A percentile compares a stretch with the other conserved stretches of the same genome.
These are phyloP conservation scores for Sebastes minor DNA, from an alignment of 2,797 vertebrate species.

Conservation along the genomic window DNA sequence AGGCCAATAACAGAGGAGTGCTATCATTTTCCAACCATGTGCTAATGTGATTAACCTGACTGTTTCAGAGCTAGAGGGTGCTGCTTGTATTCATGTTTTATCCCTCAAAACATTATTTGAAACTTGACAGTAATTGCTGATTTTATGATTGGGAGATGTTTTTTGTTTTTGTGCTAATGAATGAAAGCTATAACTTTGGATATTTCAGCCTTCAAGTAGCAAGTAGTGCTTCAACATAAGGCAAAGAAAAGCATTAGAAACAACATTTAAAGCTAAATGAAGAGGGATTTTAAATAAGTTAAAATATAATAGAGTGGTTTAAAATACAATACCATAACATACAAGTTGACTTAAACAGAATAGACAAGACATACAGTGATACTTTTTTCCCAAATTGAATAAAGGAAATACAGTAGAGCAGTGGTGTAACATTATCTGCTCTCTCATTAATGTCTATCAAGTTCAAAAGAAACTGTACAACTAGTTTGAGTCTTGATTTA, in stretches of 20 bases:
- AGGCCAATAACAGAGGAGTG: background rate
- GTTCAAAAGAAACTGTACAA: background rate
- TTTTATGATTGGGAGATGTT: background rate
- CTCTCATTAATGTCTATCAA: background rate
- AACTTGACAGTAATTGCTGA: background rate
- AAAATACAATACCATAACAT: background rate
- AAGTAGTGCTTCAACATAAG: background rate
- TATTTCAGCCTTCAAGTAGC: background rate
- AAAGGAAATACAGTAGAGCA: background rate
- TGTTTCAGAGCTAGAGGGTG: background rate
- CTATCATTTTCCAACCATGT: background rate
- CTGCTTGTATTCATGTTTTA: background rate
- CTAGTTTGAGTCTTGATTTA: background rate
- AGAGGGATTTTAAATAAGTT: background rate
- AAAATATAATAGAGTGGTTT: background rate
- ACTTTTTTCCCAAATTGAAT: background rate
- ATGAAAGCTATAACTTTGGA: background rate
- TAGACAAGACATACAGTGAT: background rate
- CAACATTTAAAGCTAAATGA: background rate
- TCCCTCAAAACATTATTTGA: background rate
- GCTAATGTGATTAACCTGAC: conserved; percentile 2
- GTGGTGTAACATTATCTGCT: background rate
- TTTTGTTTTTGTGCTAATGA: background rate
- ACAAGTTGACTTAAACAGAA: background rate
- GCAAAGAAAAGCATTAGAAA: background rate